Percentiles rank a stretch among this genome's conserved stretches.
Conservation (phyloP, 2,797 vertebrate species). For the Ciconia nigra region DNA sequence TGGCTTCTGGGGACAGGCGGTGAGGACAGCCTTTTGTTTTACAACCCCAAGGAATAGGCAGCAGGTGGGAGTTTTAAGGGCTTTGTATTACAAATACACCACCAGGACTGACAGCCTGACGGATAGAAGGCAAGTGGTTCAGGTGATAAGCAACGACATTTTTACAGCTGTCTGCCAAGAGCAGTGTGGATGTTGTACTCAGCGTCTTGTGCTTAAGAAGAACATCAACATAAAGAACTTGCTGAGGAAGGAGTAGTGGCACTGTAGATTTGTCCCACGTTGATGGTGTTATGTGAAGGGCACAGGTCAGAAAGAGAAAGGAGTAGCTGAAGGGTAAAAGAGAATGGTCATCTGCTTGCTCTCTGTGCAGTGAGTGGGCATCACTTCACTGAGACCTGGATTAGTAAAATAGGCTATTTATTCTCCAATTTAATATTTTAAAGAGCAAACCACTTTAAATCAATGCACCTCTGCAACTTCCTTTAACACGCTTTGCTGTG, state of each 20-base stretch:
- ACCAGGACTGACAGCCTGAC: background rate
- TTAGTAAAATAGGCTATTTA: background rate
- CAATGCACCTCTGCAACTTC: background rate
- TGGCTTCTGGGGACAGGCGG: background rate
- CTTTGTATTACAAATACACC: background rate
- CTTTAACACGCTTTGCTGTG: background rate
- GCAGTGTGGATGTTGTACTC: fast-evolving
- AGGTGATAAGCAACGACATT: background rate
- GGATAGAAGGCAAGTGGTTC: background rate
- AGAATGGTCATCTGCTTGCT: background rate
- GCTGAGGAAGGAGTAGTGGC: background rate
- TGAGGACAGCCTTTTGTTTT: background rate
- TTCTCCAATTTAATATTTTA: background rate
- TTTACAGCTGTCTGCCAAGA: background rate
- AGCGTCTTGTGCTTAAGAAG: background rate
- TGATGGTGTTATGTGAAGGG: background rate
- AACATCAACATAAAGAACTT: background rate
- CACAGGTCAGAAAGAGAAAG: background rate
- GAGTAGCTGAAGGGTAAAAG: background rate
- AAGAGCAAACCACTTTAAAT: background rate
- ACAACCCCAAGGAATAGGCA: background rate
- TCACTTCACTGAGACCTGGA: background rate
- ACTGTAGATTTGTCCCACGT: background rate
- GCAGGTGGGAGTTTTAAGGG: background rate
- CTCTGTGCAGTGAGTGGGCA: background rate